Evolutionary conservation across 2,888 invertebrate genomes (phyloP), one percentile per base, ranked within the genome.

Genomic region (Troides oblongomaculatus): DNA sequence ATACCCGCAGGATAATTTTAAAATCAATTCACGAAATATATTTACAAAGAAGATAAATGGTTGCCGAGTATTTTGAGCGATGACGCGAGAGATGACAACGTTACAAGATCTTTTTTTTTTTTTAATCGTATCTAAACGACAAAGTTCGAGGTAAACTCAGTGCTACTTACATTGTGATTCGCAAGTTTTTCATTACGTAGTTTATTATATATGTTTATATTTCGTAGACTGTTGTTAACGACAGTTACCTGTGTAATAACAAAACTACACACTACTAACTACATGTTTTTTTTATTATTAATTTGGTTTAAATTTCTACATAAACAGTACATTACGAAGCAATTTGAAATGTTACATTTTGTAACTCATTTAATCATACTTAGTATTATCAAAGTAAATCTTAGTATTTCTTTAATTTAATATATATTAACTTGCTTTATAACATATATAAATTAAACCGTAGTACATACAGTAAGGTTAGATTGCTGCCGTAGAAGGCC

Each of bases 131-230:
- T 73, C 73, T 71, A 59, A 62, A 72, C 72, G 75, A 75, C 76
- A 71, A 74, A 74, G 73, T 74, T 73, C 74, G 72, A 75, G 72
- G 74, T 72, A 70, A 73, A 72, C 66, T 58, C 70, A 69, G 62
- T 53, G 53, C 18, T 64, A 69, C 39, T 64, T 62, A 17, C 23
- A 60, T 43, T 50, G 5, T 50, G 14, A 50, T n/a, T 53, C 18
- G 53, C 53, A 53, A 18, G 53, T 53, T 53, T 58, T 23, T 23
- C 10, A 58, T 21, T 25, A 58, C 3, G 57, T 23, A 23, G 0
- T 25, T 4, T 23, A 8, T 18, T 23, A 23, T 58, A 25, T 2
- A n/a, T 23, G 7, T 23, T 58, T 53, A 18, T 18, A n/a, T 18
- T 18, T 18, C 1, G 18, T 53, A 53, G 14, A 8, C 8, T 12